Conservation (phyloP, 2,888 invertebrate genomes). For the Yponomeuta cagnagella region DNA sequence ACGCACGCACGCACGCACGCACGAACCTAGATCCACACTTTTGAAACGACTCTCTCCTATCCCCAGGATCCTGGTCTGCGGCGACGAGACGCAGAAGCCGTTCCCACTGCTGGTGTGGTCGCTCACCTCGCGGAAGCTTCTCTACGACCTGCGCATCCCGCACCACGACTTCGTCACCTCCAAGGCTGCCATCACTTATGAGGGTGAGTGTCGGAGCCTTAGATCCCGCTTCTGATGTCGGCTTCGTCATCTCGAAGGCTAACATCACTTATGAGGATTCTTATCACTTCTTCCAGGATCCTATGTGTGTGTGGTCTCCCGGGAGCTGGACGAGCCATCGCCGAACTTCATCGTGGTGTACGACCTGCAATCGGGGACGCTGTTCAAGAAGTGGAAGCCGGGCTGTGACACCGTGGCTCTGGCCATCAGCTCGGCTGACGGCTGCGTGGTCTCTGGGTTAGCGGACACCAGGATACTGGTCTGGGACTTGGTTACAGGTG, state of each 20-base stretch:
- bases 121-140: slow-evolving; percentile 85
- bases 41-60: not conserved
- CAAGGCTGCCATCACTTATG: slow-evolving; percentile 88
- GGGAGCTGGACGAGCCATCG: slow-evolving; percentile 79
- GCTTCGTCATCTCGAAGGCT: not conserved
- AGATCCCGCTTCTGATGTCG: not conserved
- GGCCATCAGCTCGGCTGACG: slow-evolving; percentile 88
- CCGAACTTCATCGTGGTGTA: slow-evolving; percentile 94
- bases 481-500: slow-evolving; percentile 90
- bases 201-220: slow-evolving; percentile 66
- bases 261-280: not conserved
- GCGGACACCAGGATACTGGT: slow-evolving; percentile 88
- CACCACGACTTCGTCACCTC: slow-evolving; percentile 92
- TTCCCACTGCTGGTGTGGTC: slow-evolving; percentile 94
- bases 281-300: slow-evolving; percentile 60
- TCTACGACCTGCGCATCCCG: slow-evolving; percentile 91
- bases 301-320: slow-evolving; percentile 81
- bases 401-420: slow-evolving; percentile 88
- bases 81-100: slow-evolving; percentile 94
- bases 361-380: slow-evolving; percentile 90
- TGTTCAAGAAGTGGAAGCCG: slow-evolving; percentile 95
- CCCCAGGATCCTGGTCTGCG: slow-evolving; percentile 86
- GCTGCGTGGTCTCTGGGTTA: slow-evolving; percentile 88
- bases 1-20: too few relatives aligned
- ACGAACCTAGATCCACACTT: too few relatives aligned